Conservation (phyloP, 2,797 vertebrate species). For the Amphiprion clarkii region DNA sequence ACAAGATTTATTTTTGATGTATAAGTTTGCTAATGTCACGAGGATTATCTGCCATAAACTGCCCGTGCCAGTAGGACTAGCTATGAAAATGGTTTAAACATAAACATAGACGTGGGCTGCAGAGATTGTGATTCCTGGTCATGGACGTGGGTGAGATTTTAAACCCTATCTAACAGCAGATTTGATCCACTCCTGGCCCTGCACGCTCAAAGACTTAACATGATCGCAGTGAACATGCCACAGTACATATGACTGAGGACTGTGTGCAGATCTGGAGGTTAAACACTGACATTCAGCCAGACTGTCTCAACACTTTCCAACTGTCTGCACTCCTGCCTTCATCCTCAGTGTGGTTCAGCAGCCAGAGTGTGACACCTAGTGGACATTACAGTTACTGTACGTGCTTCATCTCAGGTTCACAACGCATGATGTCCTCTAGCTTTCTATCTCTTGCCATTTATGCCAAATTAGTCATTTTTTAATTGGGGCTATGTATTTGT, state of each 20-base stretch:
- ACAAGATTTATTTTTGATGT: background rate
- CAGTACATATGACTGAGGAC: background rate
- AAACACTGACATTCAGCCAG: conserved; percentile 17
- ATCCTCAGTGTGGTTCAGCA: conserved; percentile 2
- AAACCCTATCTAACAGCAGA: background rate
- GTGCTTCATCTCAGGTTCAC: background rate
- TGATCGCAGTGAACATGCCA: conserved; percentile 4
- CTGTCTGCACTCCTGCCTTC: background rate
- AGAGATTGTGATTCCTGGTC: background rate
- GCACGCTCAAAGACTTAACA: background rate
- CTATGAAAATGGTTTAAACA: background rate
- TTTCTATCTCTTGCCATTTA: background rate
- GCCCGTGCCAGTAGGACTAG: too few species aligned
- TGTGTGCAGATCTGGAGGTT: background rate
- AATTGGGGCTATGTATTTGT: background rate
- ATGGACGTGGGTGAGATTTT: too few species aligned
- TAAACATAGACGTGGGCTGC: background rate
- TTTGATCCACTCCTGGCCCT: background rate
- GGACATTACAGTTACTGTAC: conserved; percentile 13
- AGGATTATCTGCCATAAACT: background rate
- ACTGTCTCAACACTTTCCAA: background rate
- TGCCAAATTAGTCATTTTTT: background rate
- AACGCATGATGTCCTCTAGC: background rate
- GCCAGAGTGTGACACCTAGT: conserved; percentile 51
- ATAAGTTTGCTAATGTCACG: background rate